phyloP scores from a whole-genome alignment of 2,797 vertebrate species.

The Hemibagrus guttatus region DNA sequence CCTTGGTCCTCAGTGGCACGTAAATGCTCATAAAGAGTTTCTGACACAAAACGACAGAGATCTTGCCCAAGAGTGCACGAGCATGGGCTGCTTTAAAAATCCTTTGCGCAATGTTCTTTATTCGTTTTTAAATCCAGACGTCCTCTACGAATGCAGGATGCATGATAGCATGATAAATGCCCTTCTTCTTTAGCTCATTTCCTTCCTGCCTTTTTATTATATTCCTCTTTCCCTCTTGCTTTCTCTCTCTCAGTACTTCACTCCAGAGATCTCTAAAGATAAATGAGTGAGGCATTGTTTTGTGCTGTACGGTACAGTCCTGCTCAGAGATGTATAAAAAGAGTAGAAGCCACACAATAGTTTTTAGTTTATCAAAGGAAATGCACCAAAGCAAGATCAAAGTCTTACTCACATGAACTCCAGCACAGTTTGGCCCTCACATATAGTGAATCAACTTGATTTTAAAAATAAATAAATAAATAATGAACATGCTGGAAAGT shows the following conservation, averaged over 20 bases:
- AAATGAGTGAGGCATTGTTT: constrained; percentile 19
- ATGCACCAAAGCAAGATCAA: neutral
- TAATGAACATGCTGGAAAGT: neutral
- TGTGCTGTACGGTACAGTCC: neutral
- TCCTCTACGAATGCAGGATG: constrained; percentile 1
- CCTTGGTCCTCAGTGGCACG: neutral
- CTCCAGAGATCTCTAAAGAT: constrained; percentile 7
- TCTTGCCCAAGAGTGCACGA: neutral
- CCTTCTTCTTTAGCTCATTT: constrained; percentile 18
- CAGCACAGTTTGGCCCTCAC: neutral
- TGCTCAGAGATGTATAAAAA: neutral
- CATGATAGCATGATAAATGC: constrained; percentile 19
- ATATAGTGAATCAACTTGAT: neutral
- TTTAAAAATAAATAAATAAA: neutral
- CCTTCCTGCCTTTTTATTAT: constrained; percentile 2
- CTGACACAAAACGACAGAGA: neutral
- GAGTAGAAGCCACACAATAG: neutral
- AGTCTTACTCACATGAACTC: neutral
- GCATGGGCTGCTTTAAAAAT: neutral
- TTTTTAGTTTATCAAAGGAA: constrained; percentile 1
- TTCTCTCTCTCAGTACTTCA: neutral
- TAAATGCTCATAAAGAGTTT: constrained; percentile 1
- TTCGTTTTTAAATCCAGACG: neutral
- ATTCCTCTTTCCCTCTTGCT: constrained; percentile 3
- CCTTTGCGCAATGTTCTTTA: neutral